Evolutionary conservation across 2,797 vertebrate species (phyloP), one percentile per base, ranked within the genome.

Genomic region (Betta splendens): DNA sequence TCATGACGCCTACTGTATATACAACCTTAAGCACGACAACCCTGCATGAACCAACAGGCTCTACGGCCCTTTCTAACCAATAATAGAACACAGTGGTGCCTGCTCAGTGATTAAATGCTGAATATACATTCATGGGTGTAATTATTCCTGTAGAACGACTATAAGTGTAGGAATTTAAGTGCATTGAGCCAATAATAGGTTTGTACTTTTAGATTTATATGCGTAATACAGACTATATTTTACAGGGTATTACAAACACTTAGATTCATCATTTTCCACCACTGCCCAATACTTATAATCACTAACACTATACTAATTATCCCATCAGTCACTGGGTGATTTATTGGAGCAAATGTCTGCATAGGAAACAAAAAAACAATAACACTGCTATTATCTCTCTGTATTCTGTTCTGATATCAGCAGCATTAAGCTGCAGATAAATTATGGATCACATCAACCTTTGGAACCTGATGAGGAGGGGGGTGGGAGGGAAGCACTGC

Each of bases 331-430:
- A 42, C 23, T 5, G 11, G 3, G n/a, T 11, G 31, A 44, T 51
- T 37, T 20, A 52, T 20, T 3, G 2, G 4, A 21, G 36, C 23
- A 23, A 37, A n/a, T 7, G 5, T 22, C 2, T 2, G 13, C 38
- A 23, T 17, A 10, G 37, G 17, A 16, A 59, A 55, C n/a, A 32
- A 18, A 32, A 5, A 9, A 37, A 57, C 17, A 38, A 38, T 12
- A 16, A 17, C 13, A 20, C 15, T 18, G 10, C 17, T 36, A 17
- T 11, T 21, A 17, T 32, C 26, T 1, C 25, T 58, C n/a, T 32
- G 44, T 21, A 58, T 39, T 16, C 35, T 32, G 23, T 18, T 23
- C 18, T 20, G 38, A 38, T 52, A 51, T n/a, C 21, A 55, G 42
- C 45, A 46, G 55, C 53, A 47, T 37, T 38, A 58, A 53, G 5